These are phyloP conservation scores for Ammospiza nelsoni DNA, from an alignment of 2,113 vertebrate species.

Conservation along the genomic window DNA sequence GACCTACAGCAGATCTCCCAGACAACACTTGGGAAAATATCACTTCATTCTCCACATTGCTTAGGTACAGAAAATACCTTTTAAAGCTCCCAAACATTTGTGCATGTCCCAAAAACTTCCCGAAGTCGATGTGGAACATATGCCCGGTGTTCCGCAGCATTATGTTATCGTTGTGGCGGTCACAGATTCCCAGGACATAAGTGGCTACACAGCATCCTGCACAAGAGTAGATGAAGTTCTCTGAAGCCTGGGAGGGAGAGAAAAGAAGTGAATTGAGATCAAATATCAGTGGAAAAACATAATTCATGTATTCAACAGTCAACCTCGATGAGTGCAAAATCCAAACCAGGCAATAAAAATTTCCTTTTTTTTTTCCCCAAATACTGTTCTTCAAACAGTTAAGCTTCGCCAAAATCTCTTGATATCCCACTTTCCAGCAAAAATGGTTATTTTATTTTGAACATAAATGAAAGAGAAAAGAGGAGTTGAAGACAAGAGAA, in stretches of 20 bases:
- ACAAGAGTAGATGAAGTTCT: constrained; percentile 99
- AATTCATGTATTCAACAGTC: not conserved
- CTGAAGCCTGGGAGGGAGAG: constrained; percentile 83
- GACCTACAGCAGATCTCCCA: not conserved
- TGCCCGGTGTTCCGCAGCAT: constrained; percentile 97
- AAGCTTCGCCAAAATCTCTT: not conserved
- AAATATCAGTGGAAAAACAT: not conserved
- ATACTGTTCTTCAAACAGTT: not conserved
- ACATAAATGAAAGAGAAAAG: not conserved
- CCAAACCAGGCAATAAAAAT: not conserved
- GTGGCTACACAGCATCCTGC: constrained; percentile 98
- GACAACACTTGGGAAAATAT: not conserved
- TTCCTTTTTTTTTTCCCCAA: not conserved
- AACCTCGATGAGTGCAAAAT: not conserved
- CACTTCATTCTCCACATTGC: not conserved
- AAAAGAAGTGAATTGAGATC: not conserved
- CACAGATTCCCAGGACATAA: constrained; percentile 95
- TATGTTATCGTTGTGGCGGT: constrained; percentile 98
- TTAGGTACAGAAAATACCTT: constrained; percentile 79
- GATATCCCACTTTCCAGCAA: not conserved
- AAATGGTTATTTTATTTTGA: rapidly evolving
- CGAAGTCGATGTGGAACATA: constrained; percentile 99
- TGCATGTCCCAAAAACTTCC: constrained; percentile 96
- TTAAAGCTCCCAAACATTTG: constrained; percentile 99
- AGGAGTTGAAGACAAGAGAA: not conserved